A percentile compares a stretch with the other conserved stretches of the same genome.
phyloP scores from a whole-genome alignment of 1,140 invertebrate species.

The Aricia agestis region DNA sequence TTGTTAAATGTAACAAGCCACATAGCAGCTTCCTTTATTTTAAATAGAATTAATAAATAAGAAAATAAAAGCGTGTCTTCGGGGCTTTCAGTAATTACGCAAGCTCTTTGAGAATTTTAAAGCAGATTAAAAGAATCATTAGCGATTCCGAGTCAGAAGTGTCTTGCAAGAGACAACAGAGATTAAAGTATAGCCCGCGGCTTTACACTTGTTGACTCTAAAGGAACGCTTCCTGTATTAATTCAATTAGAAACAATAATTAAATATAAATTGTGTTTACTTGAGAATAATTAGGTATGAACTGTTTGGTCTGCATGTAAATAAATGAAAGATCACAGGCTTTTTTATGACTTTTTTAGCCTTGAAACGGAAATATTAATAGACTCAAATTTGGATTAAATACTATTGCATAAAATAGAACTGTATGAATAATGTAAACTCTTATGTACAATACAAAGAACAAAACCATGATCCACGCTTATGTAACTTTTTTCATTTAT shows the following conservation, averaged over 20 bases:
- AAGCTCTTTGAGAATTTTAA: conserved; percentile 60
- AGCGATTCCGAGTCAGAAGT: conserved; percentile 55
- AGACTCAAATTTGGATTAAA: not conserved
- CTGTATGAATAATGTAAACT: no score
- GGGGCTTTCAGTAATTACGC: conserved; percentile 13
- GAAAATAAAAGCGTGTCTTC: conserved; percentile 8
- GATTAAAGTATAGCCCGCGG: conserved; percentile 58
- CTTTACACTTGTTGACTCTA: conserved; percentile 27
- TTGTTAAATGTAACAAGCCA: no score
- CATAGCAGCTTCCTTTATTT: no score
- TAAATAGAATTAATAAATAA: not conserved
- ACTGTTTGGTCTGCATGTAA: not conserved
- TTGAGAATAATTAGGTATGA: conserved; percentile 10
- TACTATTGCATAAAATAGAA: no score
- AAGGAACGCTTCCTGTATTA: not conserved
- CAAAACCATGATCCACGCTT: no score
- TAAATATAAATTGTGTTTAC: conserved; percentile 8
- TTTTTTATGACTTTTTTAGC: not conserved
- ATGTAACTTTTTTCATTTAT: no score
- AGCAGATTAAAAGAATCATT: conserved; percentile 67
- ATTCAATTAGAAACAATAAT: conserved; percentile 16
- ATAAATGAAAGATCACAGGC: not conserved
- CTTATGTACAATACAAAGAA: no score
- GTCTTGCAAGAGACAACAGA: conserved; percentile 49
- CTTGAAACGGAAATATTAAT: not conserved